Percentiles rank a stretch among this genome's conserved stretches.
phyloP scores from a whole-genome alignment of 2,888 invertebrate species.

The Julus scanicus region DNA sequence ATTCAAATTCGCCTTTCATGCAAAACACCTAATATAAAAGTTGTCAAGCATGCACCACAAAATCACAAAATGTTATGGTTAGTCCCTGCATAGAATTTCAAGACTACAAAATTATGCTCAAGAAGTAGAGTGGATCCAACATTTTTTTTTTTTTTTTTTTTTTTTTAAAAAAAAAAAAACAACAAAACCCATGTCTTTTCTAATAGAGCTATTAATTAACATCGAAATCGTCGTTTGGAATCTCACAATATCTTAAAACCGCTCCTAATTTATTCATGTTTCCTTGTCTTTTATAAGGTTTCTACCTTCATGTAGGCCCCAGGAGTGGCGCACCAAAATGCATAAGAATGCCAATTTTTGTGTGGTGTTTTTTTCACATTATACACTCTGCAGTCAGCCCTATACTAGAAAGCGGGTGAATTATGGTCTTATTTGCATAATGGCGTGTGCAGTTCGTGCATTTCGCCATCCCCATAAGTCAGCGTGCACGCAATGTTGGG shows the following conservation, averaged over 20 bases:
- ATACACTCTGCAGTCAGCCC: not conserved
- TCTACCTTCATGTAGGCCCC: not conserved
- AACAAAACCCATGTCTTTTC: not conserved
- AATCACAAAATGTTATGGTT: no score
- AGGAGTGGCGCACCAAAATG: not conserved
- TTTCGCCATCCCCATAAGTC: conserved; percentile 19
- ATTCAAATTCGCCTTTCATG: not conserved
- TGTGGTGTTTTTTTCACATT: not conserved
- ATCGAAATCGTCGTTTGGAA: conserved; percentile 19
- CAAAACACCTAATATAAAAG: not conserved
- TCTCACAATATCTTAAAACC: not conserved
- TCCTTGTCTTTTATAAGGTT: not conserved
- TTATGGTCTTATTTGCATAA: conserved; percentile 19
- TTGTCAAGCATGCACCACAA: no score
- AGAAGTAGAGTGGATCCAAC: no score
- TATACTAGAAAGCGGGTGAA: not conserved
- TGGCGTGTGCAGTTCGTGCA: conserved; percentile 11
- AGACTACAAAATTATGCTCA: not conserved
- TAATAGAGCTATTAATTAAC: conserved; percentile 11
- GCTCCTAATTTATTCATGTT: not conserved
- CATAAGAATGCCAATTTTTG: not conserved
- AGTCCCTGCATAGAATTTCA: not conserved
- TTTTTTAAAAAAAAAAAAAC: no score
- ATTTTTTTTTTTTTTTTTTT: no score
- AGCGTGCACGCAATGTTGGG: not conserved